A percentile compares a stretch with the other conserved stretches of the same genome.
phyloP scores from a whole-genome alignment of 2,888 invertebrate species.

The Chymomyza caudatula region DNA sequence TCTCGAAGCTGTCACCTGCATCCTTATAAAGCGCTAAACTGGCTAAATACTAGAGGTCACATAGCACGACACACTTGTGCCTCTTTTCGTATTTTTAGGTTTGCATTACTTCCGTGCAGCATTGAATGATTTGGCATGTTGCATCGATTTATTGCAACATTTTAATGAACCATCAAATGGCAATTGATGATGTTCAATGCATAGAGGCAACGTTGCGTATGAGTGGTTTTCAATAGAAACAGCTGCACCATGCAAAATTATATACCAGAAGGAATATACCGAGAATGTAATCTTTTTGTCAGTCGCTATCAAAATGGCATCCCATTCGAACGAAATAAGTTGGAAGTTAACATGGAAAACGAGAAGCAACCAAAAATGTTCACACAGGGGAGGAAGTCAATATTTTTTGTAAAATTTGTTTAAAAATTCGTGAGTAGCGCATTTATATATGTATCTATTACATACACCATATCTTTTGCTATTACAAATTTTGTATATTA shows the following conservation, averaged over 20 bases:
- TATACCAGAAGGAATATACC: constrained; percentile 21
- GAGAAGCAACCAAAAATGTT: not conserved
- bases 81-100: no score
- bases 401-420: not conserved
- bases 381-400: not conserved
- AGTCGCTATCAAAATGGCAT: constrained; percentile 54
- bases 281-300: constrained; percentile 58
- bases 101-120: not conserved
- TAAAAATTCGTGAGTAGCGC: not conserved
- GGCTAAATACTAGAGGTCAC: not conserved
- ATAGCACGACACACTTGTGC: no score
- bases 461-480: constrained; percentile 14
- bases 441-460: not conserved
- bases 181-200: constrained; percentile 34
- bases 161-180: constrained; percentile 63
- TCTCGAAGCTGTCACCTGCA: not conserved
- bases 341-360: constrained; percentile 26
- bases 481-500: constrained; percentile 62
- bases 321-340: constrained; percentile 58
- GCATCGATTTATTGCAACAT: constrained; percentile 10
- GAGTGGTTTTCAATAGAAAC: constrained; percentile 46
- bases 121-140: not conserved
- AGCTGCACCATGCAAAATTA: constrained; percentile 41
- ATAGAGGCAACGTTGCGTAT: constrained; percentile 59
- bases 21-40: not conserved